Base-by-base conservation (phyloP, 2,888 invertebrate genomes). In the Trachelus stipa region DNA sequence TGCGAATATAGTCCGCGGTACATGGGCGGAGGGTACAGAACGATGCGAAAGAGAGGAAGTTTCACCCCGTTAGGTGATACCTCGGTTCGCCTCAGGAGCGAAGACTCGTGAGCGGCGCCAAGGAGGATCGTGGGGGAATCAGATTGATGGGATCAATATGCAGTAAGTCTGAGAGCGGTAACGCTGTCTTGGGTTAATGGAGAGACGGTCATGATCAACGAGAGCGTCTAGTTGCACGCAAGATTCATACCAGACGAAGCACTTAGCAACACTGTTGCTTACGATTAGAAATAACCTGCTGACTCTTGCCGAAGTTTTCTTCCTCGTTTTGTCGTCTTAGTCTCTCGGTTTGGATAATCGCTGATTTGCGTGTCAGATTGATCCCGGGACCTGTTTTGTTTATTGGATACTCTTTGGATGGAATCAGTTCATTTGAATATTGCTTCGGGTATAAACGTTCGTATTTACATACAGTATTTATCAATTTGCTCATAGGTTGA, bases 111-210 rank as follows among this genome's bases (percentile, higher is more conserved):
- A 56, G 56, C 56, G 56, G 56, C 56, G 56, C 56, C 56, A 6
- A 56, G 23, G 56, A 23, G 56, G 56, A 56, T 56, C 56, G 69
- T 71, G 84, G 85, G 83, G 83, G 83, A 81, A 78, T 79, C 83
- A 87, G 90, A 90, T 90, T 89, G 89, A 90, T 90, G 90, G 88
- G 89, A 90, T 90, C 90, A 90, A 90, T 90, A 90, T 90, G 90
- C 90, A 90, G 90, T 90, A 90, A 90, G 90, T 90, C 88, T 89
- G 88, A 87, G 84, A 84, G 84, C 85, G 81, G 84, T 85, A 85
- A 84, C 83, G 87, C 85, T 87, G 87, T 84, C 87, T 83, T 83
- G 86, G 87, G 88, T 89, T 89, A 90, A 89, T 88, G 88, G 90
- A 88, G 87, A 83, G 83, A 83, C 81, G 83, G 81, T 81, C 81